phyloP scores from a whole-genome alignment of 2,113 vertebrate species.

The Rissa tridactyla region DNA sequence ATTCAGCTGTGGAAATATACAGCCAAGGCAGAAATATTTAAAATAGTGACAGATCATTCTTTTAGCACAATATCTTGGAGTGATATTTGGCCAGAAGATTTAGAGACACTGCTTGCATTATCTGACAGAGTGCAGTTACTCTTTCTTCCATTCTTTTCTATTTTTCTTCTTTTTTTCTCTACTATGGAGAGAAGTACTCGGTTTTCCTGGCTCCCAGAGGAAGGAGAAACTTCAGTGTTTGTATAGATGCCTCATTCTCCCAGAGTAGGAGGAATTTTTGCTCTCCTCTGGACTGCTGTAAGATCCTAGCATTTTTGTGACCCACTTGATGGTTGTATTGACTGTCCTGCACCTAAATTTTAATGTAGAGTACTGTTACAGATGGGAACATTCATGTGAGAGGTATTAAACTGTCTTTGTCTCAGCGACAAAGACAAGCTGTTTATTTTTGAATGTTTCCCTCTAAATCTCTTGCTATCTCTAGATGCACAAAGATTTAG shows the following conservation, averaged over 20 bases:
- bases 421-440: not conserved
- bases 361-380: not conserved
- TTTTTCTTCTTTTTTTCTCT: not conserved
- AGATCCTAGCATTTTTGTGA: not conserved
- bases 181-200: not conserved
- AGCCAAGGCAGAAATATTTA: not conserved
- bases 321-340: not conserved
- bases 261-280: not conserved
- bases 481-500: not conserved
- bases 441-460: not conserved
- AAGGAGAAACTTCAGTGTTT: not conserved
- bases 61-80: not conserved
- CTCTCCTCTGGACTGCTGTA: not conserved
- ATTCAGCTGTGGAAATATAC: not conserved
- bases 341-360: not conserved
- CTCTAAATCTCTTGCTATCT: not conserved
- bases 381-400: not conserved
- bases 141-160: not conserved
- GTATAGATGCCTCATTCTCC: not conserved
- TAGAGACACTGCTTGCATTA: not conserved
- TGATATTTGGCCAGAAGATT: not conserved
- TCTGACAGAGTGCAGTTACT: not conserved
- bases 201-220: not conserved
- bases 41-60: not conserved
- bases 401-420: not conserved